Evolutionary conservation across 1,140 invertebrate species (phyloP), one percentile per base, ranked within the genome.

Genomic region (Papilio glaucus): DNA sequence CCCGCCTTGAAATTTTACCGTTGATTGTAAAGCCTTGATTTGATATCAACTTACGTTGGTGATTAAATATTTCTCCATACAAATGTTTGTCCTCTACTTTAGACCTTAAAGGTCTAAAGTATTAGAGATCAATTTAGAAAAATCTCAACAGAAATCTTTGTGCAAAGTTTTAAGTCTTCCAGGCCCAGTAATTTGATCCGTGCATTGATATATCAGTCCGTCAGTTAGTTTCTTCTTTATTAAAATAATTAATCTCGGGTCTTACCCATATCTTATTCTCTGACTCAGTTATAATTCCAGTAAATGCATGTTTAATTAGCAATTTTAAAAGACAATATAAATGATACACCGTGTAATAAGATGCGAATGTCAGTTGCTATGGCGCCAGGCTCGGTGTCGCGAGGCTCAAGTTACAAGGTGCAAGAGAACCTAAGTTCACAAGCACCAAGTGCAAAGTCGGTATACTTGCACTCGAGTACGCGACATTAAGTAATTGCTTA

Each of bases 321-420:
- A 26, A 45, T 10, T 72, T 42, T 72, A 74, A 74, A 70, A 65
- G 29, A 49, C 57, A 74, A 67, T 41, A 21, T 39, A 65, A n/a
- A n/a, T 63, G 33, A 65, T 65, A 41, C 0, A 29, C 29, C 33
- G 21, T 74, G 74, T 68, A 78, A 78, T 53, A 18, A 24, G 75
- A 76, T 37, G 38, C 57, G 15, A 42, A n/a, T 18, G 24, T 29
- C 57, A 45, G 79, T 80, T 80, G 77, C 77, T 72, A 80, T 80
- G 79, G 79, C 74, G 77, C 71, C 75, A 76, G 63, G 70, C 41
- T 71, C 72, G 33, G 42, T 49, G 60, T 72, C 71, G 45, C 49
- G 24, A 29, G 38, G 42, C 15, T 70, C 76, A 53, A 41, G 13
- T 65, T 65, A 12, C 62, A 41, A 37, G 60, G 26, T 15, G n/a